Conservation (phyloP, 2,113 vertebrate genomes). For the Nothoprocta perdicaria region DNA sequence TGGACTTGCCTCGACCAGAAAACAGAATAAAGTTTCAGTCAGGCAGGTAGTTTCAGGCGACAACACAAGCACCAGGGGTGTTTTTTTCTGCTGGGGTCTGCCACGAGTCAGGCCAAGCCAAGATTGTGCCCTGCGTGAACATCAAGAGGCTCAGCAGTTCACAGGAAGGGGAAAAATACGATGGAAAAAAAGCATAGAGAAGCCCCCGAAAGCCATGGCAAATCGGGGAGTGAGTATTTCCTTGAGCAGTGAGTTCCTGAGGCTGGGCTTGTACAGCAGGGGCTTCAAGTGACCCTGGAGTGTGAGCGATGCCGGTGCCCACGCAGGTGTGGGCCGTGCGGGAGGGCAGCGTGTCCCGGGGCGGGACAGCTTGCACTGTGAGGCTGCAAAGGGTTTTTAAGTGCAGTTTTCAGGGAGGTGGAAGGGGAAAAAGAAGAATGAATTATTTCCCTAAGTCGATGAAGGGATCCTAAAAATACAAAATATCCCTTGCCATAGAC, state of each 20-base stretch:
- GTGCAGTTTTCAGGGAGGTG: neutral
- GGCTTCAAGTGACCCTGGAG: neutral
- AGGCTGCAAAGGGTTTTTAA: neutral
- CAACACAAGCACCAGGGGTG: neutral
- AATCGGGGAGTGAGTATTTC: neutral
- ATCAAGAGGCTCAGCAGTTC: neutral
- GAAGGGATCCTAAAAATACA: neutral
- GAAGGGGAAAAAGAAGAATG: neutral
- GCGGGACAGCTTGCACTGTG: neutral
- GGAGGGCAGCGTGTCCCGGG: neutral
- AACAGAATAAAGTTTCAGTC: neutral
- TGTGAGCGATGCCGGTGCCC: rapidly evolving
- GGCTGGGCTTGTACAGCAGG: neutral
- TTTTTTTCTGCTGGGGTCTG: neutral
- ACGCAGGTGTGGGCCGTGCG: neutral
- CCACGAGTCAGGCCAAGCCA: neutral
- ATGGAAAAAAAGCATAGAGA: neutral
- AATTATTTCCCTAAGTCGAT: neutral
- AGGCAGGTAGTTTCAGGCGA: neutral
- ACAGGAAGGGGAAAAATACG: neutral
- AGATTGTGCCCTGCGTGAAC: neutral
- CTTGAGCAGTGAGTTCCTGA: neutral
- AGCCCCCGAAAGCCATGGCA: neutral
- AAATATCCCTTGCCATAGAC: neutral
- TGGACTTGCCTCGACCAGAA: neutral